phyloP scores from a whole-genome alignment of 2,888 invertebrate genomes.

The Cynaeus angustus region DNA sequence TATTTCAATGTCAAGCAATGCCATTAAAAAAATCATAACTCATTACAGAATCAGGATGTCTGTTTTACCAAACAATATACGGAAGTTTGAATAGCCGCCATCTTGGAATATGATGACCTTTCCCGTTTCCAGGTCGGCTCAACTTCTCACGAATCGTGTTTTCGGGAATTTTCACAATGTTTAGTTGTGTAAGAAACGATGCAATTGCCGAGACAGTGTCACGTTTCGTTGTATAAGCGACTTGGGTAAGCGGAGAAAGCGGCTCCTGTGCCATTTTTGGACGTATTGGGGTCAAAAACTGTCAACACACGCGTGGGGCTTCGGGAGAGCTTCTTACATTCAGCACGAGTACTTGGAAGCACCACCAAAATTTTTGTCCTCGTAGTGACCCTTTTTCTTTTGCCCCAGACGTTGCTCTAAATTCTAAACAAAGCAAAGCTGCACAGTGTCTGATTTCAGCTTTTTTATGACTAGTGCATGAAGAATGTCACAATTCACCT shows the following conservation, averaged over 20 bases:
- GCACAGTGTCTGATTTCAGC: neutral
- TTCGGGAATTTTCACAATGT: conserved; percentile 34
- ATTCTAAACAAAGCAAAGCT: conserved; percentile 1
- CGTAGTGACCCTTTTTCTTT: too few relatives aligned
- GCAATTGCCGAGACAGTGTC: conserved; percentile 56
- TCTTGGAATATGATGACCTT: conserved; percentile 45
- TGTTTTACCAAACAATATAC: conserved; percentile 49
- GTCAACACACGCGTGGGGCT: neutral
- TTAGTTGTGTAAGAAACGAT: conserved; percentile 43
- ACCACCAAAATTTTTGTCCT: too few relatives aligned
- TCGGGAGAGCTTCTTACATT: too few relatives aligned
- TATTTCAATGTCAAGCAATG: conserved; percentile 34
- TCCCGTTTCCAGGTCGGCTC: conserved; percentile 48
- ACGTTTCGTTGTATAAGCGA: conserved; percentile 57
- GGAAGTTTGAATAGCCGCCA: conserved; percentile 40
- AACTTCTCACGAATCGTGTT: conserved; percentile 36
- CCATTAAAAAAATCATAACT: conserved; percentile 40
- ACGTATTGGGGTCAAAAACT: neutral
- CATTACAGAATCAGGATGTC: conserved; percentile 50
- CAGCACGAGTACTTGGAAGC: too few relatives aligned
- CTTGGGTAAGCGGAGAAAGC: conserved; percentile 61
- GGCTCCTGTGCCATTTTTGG: conserved; percentile 11
- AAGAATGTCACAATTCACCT: conserved; percentile 4
- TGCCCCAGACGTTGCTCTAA: too few relatives aligned
- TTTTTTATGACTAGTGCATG: neutral